Conservation (phyloP, 2,888 invertebrate species). For the Strigamia maritima region DNA sequence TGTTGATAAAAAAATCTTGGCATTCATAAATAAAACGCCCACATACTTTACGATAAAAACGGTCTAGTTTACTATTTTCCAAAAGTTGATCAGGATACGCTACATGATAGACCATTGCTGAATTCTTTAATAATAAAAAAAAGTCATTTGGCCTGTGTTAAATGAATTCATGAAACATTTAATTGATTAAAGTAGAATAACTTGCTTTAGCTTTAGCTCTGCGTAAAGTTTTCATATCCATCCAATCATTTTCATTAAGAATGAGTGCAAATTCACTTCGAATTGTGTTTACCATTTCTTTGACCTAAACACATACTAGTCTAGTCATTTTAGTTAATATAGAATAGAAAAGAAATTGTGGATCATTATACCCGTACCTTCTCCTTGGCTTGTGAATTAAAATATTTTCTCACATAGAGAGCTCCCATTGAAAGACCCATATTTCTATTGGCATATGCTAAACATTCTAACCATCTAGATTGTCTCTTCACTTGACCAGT, state of each 20-base stretch:
- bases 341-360: neutral
- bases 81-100: constrained; percentile 37
- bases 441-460: constrained; percentile 37
- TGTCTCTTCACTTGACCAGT: constrained; percentile 35
- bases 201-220: constrained; percentile 49
- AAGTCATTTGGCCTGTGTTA: too few species aligned
- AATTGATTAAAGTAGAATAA: too few species aligned
- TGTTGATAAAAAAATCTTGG: neutral
- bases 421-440: constrained; percentile 61
- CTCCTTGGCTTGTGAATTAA: constrained; percentile 77
- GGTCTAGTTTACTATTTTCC: constrained; percentile 21
- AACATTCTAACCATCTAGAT: constrained; percentile 35
- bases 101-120: constrained; percentile 36
- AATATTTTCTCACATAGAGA: constrained; percentile 80
- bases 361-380: constrained; percentile 51
- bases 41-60: constrained; percentile 36
- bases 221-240: constrained; percentile 72
- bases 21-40: neutral
- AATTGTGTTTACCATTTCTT: constrained; percentile 84
- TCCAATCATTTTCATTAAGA: constrained; percentile 76
- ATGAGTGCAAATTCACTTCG: constrained; percentile 76
- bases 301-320: constrained; percentile 57
- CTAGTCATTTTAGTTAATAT: neutral
- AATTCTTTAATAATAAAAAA: neutral
- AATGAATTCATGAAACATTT: too few species aligned